phyloP scores from a whole-genome alignment of 1,140 invertebrate genomes.

The Scylla paramamosain region DNA sequence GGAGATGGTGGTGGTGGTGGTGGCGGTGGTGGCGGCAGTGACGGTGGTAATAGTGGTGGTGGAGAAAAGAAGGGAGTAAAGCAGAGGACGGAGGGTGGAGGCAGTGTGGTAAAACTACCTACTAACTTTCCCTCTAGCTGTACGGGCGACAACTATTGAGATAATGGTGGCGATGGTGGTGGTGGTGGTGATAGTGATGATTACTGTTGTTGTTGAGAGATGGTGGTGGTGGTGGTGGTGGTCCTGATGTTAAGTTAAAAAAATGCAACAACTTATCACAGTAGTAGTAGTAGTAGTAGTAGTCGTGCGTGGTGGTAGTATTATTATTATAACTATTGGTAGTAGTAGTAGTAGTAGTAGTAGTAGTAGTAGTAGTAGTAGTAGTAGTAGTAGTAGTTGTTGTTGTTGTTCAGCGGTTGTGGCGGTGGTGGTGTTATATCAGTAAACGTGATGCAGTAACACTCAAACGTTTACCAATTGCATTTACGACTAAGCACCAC shows the following conservation, averaged over 20 bases:
- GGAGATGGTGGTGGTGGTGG: background rate
- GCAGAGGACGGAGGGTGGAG: background rate
- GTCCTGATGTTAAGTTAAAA: background rate
- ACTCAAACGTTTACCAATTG: too few relatives aligned
- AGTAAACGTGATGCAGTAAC: too few relatives aligned
- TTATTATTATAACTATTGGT: background rate
- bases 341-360: slow-evolving; percentile 8
- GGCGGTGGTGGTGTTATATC: background rate
- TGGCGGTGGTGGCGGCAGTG: background rate
- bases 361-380: slow-evolving; percentile 28
- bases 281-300: slow-evolving; percentile 24
- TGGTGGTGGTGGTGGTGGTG: slow-evolving; percentile 31
- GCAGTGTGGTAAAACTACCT: slow-evolving; percentile 21
- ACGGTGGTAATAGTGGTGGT: background rate
- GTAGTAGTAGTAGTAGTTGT: slow-evolving; percentile 14
- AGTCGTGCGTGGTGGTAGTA: background rate
- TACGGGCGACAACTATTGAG: background rate
- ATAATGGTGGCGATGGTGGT: background rate
- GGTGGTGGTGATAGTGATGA: background rate
- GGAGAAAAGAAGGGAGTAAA: background rate
- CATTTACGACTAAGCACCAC: background rate
- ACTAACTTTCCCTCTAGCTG: slow-evolving; percentile 13
- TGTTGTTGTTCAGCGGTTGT: too few relatives aligned
- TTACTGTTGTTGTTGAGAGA: background rate
- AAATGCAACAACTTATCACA: too few relatives aligned